Evolutionary conservation across 2,888 invertebrate genomes (phyloP), one percentile per base, ranked within the genome.

Genomic region (Andrena flavipes): DNA sequence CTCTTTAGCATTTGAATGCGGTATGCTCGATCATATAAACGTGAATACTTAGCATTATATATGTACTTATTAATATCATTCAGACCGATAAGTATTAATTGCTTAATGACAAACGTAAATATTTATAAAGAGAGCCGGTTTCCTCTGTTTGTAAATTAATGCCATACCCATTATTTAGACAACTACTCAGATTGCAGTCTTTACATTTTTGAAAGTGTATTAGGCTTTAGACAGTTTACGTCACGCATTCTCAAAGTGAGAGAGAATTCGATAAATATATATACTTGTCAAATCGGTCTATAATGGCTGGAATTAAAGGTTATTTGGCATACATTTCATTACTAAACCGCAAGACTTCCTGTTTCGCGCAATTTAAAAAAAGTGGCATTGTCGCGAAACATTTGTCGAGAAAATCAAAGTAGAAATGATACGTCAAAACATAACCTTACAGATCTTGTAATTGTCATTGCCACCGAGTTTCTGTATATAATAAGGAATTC

Each of bases 241-340:
- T 88, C 85, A 88, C 82, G 48, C 51, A 68, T 62, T 65, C 56
- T 70, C 33, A 56, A 63, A 86, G 85, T 80, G 78, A 80, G 81
- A 84, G 78, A 80, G 81, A 84, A 71, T 80, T 82, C 83, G 56
- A 85, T 84, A 84, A 84, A 84, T 70, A 84, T 71, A 84, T 70
- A 84, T 71, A 84, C 76, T 90, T 92, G 89, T 90, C 90, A 91
- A 89, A 90, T 85, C 84, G 83, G 87, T 89, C 85, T 84, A 80
- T 88, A 80, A 94, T 94, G 94, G 94, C 93, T 84, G 94, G 93
- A 86, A 93, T 94, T 84, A 94, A 94, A 94, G 94, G 94, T 94
- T 91, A 90, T 88, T 91, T 75, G 77, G 77, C 87, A 80, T 70
- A 85, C 73, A 85, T 30, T 83, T 85, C 2, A 83, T 87, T 62